These are phyloP conservation scores for Idaea dimidiata DNA, from an alignment of 2,888 invertebrate genomes.

Conservation along the genomic window DNA sequence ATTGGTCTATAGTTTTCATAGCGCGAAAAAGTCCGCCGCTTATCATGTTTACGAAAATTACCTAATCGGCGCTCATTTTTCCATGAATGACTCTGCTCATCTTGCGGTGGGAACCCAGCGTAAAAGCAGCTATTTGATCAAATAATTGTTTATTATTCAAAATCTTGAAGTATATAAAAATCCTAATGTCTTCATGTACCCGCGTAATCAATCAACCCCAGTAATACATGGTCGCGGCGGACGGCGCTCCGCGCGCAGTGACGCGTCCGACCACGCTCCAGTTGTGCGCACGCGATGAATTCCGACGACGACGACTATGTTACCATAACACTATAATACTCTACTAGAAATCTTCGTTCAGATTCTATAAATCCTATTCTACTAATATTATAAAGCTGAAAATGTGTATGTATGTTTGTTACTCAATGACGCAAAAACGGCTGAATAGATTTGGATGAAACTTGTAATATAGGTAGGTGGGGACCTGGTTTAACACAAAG, in stretches of 20 bases:
- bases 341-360: background rate
- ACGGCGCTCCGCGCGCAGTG: conserved; percentile 20
- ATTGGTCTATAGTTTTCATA: no score
- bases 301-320: conserved; percentile 12
- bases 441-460: no score
- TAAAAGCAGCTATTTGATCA: no score
- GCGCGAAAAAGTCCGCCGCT: no score
- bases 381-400: no score
- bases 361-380: background rate
- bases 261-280: conserved; percentile 28
- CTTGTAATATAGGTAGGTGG: no score
- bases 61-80: no score
- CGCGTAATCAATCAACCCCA: background rate
- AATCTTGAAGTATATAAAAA: background rate
- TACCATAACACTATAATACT: background rate
- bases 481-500: background rate
- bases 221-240: conserved; percentile 6
- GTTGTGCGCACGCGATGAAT: conserved; percentile 28
- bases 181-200: background rate
- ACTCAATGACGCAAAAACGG: no score
- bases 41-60: no score
- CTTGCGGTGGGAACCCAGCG: no score
- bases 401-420: no score
- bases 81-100: background rate
- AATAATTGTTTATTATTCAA: background rate